A percentile compares a stretch with the other conserved stretches of the same genome.
These are phyloP conservation scores for Campoplex nolae DNA, from an alignment of 2,888 invertebrate genomes.

Conservation along the genomic window DNA sequence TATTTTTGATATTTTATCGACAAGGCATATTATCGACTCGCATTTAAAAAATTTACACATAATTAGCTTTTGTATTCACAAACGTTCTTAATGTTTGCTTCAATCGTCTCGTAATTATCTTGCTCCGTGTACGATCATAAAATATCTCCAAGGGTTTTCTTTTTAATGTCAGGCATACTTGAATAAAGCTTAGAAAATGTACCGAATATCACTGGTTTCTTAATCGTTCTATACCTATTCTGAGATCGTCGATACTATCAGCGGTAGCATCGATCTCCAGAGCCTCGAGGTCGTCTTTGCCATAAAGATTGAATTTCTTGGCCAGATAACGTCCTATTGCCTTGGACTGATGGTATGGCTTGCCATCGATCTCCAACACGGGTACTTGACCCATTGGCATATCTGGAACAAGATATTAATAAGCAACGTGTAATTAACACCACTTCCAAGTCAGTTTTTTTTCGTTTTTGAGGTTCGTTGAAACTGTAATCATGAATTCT, in stretches of 20 bases:
- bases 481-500: not conserved
- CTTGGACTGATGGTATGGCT: constrained; percentile 83
- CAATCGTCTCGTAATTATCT: not conserved
- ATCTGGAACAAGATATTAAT: constrained; percentile 74
- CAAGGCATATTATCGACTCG: not conserved
- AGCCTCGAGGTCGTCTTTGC: constrained; percentile 85
- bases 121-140: not conserved
- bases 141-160: not conserved
- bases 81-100: not conserved
- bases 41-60: not conserved
- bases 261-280: constrained; percentile 85
- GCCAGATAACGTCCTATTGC: constrained; percentile 87
- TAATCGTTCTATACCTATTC: constrained; percentile 81
- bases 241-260: constrained; percentile 85
- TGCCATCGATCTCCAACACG: constrained; percentile 84
- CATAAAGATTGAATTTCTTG: constrained; percentile 84
- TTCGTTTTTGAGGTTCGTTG: not conserved
- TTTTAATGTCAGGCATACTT: not conserved
- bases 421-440: not conserved
- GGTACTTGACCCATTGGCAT: constrained; percentile 85
- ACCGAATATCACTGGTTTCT: not conserved
- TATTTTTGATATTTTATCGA: too few species aligned
- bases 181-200: not conserved
- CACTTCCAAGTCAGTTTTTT: not conserved
- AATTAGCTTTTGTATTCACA: not conserved